A percentile compares a stretch with the other conserved stretches of the same genome.
phyloP scores from a whole-genome alignment of 2,113 vertebrate genomes.

The Halcyon senegalensis region DNA sequence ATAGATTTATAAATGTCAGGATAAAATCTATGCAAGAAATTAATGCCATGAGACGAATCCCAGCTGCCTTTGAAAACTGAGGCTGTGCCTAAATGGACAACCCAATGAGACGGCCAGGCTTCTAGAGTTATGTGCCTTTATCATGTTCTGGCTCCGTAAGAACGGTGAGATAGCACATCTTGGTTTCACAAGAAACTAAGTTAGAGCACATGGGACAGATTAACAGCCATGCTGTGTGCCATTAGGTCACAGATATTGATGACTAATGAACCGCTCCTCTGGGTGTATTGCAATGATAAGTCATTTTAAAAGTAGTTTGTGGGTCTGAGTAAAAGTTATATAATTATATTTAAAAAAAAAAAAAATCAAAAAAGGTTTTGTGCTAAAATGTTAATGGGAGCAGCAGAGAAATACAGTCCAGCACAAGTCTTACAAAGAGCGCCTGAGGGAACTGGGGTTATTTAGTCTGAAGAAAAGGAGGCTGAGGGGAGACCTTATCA shows the following conservation, averaged over 20 bases:
- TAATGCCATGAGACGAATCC: neutral
- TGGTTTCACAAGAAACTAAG: too few relatives aligned
- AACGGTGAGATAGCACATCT: too few relatives aligned
- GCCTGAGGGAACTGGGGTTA: too few relatives aligned
- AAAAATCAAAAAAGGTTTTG: too few relatives aligned
- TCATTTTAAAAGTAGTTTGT: neutral
- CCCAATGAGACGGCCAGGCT: neutral
- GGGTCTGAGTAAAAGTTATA: neutral
- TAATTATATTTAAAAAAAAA: too few relatives aligned
- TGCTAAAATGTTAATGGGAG: too few relatives aligned
- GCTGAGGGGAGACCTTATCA: too few relatives aligned
- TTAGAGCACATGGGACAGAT: neutral
- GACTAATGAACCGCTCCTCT: neutral
- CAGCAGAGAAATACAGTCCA: too few relatives aligned
- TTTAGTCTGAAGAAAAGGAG: too few relatives aligned
- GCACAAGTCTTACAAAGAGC: too few relatives aligned
- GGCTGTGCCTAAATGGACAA: neutral
- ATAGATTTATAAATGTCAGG: neutral
- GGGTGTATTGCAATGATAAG: neutral
- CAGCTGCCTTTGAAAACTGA: neutral
- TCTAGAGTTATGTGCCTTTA: neutral
- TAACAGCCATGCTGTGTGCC: neutral
- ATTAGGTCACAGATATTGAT: neutral
- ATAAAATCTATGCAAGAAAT: neutral
- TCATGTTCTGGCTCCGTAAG: too few relatives aligned